Percentiles rank a stretch among this genome's conserved stretches.
These are phyloP conservation scores for Neomorphus geoffroyi DNA, from an alignment of 2,797 vertebrate genomes.

Conservation along the genomic window DNA sequence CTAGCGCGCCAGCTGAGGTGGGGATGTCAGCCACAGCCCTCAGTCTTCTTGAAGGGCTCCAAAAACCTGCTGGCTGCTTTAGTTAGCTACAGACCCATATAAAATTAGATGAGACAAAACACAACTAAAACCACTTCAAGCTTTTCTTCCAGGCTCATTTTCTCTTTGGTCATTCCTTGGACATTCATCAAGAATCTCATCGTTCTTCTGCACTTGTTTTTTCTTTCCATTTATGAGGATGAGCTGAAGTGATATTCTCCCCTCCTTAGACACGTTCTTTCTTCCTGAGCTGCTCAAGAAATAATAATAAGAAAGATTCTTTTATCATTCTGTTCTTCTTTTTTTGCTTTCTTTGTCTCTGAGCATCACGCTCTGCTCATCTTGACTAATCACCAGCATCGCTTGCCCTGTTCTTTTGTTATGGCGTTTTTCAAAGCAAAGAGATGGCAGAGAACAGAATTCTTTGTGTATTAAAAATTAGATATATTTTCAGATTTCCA, in stretches of 20 bases:
- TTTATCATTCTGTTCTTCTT: background rate
- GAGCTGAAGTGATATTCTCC: background rate
- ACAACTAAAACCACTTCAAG: background rate
- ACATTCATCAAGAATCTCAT: background rate
- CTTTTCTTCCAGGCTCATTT: background rate
- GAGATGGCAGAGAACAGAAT: background rate
- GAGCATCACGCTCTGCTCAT: background rate
- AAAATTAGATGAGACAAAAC: background rate
- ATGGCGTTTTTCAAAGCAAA: background rate
- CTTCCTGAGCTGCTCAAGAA: background rate
- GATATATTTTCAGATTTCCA: background rate
- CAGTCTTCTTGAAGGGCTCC: background rate
- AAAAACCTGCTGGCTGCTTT: background rate
- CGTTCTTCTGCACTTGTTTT: background rate
- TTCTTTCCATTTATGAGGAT: background rate
- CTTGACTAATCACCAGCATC: background rate
- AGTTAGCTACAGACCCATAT: background rate
- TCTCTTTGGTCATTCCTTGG: background rate
- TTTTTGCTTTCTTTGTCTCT: background rate
- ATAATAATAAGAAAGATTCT: background rate
- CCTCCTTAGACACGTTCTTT: background rate
- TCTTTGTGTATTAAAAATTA: background rate
- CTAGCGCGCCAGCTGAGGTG: background rate
- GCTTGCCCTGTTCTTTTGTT: background rate
- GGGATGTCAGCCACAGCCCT: fast-evolving